These are phyloP conservation scores for Muscicapa comitata DNA, from an alignment of 2,797 vertebrate species.

Conservation along the genomic window DNA sequence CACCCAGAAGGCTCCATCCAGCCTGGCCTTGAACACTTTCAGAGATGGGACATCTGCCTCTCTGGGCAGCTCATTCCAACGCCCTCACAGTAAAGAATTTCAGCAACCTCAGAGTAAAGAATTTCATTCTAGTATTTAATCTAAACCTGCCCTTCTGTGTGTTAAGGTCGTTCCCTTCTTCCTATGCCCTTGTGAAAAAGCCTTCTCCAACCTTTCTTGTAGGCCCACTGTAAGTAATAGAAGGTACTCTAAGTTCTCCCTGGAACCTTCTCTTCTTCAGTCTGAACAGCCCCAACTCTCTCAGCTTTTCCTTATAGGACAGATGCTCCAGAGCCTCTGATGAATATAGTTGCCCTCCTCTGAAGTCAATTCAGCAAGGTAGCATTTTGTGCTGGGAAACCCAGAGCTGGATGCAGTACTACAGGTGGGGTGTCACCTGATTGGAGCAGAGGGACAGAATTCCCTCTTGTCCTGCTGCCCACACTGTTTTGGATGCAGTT, in stretches of 20 bases:
- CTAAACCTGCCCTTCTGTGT: neutral
- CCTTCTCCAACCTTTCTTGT: neutral
- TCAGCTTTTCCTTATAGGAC: neutral
- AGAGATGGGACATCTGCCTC: neutral
- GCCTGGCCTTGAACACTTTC: neutral
- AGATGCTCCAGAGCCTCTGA: neutral
- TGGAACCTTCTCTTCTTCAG: neutral
- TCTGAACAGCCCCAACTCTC: neutral
- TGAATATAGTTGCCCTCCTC: neutral
- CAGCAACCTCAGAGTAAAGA: neutral
- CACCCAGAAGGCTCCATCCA: neutral
- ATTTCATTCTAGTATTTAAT: neutral
- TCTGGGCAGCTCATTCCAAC: neutral
- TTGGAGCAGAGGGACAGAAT: neutral
- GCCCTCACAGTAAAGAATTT: neutral
- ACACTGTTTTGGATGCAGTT: neutral
- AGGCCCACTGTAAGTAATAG: neutral
- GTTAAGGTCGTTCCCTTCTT: neutral
- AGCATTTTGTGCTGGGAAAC: neutral
- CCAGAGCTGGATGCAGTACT: neutral
- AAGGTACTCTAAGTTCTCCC: neutral
- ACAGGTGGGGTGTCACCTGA: neutral
- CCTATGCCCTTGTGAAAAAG: neutral
- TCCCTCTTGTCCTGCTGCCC: neutral
- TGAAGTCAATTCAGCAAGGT: neutral